Conservation (phyloP, 2,797 vertebrate genomes). For the Oreochromis grahami region DNA sequence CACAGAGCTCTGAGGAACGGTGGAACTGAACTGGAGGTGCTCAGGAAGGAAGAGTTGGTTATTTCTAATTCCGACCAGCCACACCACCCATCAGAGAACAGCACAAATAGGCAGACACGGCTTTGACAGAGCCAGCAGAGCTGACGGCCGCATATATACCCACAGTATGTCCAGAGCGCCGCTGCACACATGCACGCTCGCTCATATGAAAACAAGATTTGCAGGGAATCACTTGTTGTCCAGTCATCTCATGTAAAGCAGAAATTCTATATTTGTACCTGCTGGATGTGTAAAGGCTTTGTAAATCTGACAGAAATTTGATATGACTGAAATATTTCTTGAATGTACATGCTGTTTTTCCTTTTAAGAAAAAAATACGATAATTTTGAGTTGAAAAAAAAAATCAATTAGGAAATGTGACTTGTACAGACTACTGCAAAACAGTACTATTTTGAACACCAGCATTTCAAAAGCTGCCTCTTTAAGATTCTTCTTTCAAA, state of each 20-base stretch:
- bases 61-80: conserved; percentile 52
- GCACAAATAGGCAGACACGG: conserved; percentile 64
- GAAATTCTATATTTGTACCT: conserved; percentile 71
- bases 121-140: conserved; percentile 49
- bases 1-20: conserved; percentile 54
- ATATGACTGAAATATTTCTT: conserved; percentile 55
- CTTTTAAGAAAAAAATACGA: not conserved
- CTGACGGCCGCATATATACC: not conserved
- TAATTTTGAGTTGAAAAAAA: conserved; percentile 11
- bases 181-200: not conserved
- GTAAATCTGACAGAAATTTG: conserved; percentile 50
- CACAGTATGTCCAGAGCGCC: not conserved
- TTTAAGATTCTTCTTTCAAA: not conserved
- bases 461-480: conserved; percentile 51
- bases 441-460: conserved; percentile 32
- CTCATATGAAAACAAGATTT: conserved; percentile 21
- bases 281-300: conserved; percentile 51
- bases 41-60: conserved; percentile 66
- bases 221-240: conserved; percentile 61
- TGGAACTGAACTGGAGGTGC: conserved; percentile 59
- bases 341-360: conserved; percentile 58
- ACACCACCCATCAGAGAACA: conserved; percentile 43
- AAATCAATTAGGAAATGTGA: not conserved
- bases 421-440: conserved; percentile 5
- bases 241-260: conserved; percentile 49